These are phyloP conservation scores for Sycophaga agraensis DNA, from an alignment of 1,140 invertebrate species.

Conservation along the genomic window DNA sequence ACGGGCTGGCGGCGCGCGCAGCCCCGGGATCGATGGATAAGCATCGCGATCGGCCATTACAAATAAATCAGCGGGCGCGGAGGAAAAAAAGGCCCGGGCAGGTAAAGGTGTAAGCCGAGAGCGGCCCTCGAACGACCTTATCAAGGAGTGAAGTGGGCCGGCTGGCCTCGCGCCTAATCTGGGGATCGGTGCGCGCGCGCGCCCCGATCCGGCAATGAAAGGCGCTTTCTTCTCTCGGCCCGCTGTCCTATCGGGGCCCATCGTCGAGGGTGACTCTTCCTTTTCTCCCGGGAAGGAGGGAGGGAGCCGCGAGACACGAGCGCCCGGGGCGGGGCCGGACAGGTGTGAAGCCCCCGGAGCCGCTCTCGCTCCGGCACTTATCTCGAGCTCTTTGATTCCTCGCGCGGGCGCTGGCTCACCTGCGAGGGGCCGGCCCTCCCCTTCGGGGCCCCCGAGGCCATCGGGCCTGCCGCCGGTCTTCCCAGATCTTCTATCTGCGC, in stretches of 20 bases:
- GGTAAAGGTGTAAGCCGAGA: too few relatives aligned
- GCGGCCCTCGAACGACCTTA: background rate
- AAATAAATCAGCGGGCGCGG: background rate
- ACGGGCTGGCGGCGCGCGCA: too few relatives aligned
- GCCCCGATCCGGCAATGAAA: background rate
- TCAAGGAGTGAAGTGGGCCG: conserved; percentile 2
- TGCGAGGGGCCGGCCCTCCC: too few relatives aligned
- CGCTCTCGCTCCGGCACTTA: conserved; percentile 15
- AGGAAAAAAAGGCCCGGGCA: background rate
- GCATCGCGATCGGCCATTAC: background rate
- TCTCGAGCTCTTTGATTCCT: conserved; percentile 9
- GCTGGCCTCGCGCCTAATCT: conserved; percentile 14
- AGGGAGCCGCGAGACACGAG: background rate
- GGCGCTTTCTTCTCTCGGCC: background rate
- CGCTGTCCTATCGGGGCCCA: background rate
- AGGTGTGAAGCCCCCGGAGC: conserved; percentile 19
- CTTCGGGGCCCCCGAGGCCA: too few relatives aligned
- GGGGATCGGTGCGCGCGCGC: background rate
- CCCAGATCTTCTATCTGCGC: too few relatives aligned
- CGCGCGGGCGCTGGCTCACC: too few relatives aligned
- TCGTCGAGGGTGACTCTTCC: background rate
- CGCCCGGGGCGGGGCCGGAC: background rate
- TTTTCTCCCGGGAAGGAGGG: background rate
- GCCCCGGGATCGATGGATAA: background rate
- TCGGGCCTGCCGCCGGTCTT: too few relatives aligned